Evolutionary conservation across 2,113 vertebrate genomes (phyloP), one percentile per base, ranked within the genome.

Genomic region (Elanus axillaris): DNA sequence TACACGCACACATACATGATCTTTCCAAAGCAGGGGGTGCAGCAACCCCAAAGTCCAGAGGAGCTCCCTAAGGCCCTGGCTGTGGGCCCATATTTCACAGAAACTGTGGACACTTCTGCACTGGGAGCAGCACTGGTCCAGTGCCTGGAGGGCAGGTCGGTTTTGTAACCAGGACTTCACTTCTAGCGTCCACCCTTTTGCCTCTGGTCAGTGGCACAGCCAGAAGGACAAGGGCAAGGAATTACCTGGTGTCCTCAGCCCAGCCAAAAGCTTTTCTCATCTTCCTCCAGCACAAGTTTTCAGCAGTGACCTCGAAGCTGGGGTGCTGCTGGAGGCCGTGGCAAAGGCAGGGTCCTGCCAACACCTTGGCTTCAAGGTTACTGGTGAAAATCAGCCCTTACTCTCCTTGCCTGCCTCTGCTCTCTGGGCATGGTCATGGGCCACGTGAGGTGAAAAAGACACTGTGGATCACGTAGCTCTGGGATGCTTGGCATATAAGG

Each of bases 111-210:
- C 23, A 40, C 3, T 16, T 40, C 32, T 31, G 14, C 67, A 13
- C 16, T n/a, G 43, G 31, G 17, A 56, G 0, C 0, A 74, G 56
- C 32, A 56, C 6, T 23, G 5, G 5, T 31, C 32, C 0, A 2
- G 45, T 0, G 1, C 29, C 26, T 47, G 47, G 13, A 58, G 13
- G 21, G 18, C 5, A 2, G 26, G 13, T 14, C 26, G 6, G 23
- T 16, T 90, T 92, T 32, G 8, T 53, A 90, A n/a, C 38, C 2
- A 1, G 17, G 36, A 27, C 10, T 72, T 84, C 11, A 25, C 18
- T 59, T 29, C 27, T 42, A n/a, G 26, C 16, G 42, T 63, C 8
- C 7, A 21, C 11, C 1, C 20, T 74, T 60, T 42, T 56, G 36
- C 18, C 20, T 69, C 74, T 56, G 34, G 6, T 25, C 34, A 29